Percentiles rank a stretch among this genome's conserved stretches.
phyloP scores from a whole-genome alignment of 2,888 invertebrate species.

The Ditula angustiorana region DNA sequence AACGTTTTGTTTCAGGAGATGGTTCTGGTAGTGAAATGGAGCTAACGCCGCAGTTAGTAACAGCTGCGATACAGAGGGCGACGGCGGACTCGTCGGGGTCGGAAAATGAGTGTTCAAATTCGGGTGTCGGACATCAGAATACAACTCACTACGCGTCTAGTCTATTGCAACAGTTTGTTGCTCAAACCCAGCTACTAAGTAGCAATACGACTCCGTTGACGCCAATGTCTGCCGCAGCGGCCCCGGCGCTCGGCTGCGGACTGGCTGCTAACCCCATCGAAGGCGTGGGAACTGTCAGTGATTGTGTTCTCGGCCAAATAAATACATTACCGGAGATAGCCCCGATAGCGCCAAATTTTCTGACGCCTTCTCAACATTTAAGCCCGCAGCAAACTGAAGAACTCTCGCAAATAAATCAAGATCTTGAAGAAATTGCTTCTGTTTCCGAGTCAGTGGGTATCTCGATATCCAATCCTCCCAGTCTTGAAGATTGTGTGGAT shows the following conservation, averaged over 20 bases:
- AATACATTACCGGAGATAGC: conserved; percentile 71
- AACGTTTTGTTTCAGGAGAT: conserved; percentile 73
- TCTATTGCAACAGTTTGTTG: conserved; percentile 92
- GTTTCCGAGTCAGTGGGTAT: conserved; percentile 72
- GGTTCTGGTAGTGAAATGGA: conserved; percentile 91
- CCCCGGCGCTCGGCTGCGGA: conserved; percentile 60
- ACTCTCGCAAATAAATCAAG: conserved; percentile 79
- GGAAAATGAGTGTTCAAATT: conserved; percentile 88
- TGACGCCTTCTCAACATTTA: conserved; percentile 70
- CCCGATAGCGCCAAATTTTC: conserved; percentile 70
- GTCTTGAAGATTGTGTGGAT: conserved; percentile 79
- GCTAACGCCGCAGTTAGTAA: conserved; percentile 90
- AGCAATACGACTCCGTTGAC: conserved; percentile 69
- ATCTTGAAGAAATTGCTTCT: conserved; percentile 79
- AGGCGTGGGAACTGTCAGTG: conserved; percentile 69
- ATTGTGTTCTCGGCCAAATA: conserved; percentile 75
- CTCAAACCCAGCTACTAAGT: conserved; percentile 90
- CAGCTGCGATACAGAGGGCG: conserved; percentile 90
- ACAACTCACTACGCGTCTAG: conserved; percentile 89
- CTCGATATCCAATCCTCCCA: conserved; percentile 72
- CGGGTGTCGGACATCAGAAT: conserved; percentile 81
- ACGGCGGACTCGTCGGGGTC: conserved; percentile 89
- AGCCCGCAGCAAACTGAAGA: conserved; percentile 82
- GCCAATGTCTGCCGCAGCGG: conserved; percentile 59
- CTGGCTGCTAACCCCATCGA: conserved; percentile 64